Evolutionary conservation across 1,140 invertebrate species (phyloP).

Genomic region (Drosophila bocki): DNA sequence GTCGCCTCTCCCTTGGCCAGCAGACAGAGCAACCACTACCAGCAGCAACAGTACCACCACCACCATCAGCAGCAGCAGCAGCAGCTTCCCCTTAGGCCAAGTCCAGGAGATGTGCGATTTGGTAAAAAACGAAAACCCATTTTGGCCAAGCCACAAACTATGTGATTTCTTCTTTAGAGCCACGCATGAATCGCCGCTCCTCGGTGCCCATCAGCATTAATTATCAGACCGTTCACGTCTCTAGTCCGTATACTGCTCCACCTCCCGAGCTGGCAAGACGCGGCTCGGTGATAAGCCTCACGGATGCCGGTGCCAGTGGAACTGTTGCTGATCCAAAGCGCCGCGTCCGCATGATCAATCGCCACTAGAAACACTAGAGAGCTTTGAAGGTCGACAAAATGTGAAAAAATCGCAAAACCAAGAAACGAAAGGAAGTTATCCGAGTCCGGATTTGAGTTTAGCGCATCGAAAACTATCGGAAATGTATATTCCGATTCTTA

Average conservation of each 20-base stretch:
- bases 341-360: constrained; percentile 82
- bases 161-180: constrained; percentile 31
- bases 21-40: constrained; percentile 14
- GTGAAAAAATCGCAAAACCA: too few species aligned
- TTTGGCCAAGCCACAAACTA: constrained; percentile 4
- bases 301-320: constrained; percentile 25
- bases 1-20: constrained; percentile 16
- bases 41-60: not conserved
- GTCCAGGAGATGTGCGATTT: constrained; percentile 25
- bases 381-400: not conserved
- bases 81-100: constrained; percentile 9
- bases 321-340: constrained; percentile 54
- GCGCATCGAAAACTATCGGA: too few species aligned
- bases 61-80: constrained; percentile 2
- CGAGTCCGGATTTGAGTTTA: too few species aligned
- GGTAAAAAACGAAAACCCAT: constrained; percentile 12
- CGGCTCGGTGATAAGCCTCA: constrained; percentile 59
- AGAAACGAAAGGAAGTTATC: too few species aligned
- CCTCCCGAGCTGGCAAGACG: constrained; percentile 47
- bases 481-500: too few species aligned
- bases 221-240: constrained; percentile 61
- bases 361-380: constrained; percentile 51
- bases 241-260: constrained; percentile 21
- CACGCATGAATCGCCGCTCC: constrained; percentile 44
- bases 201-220: constrained; percentile 72